phyloP scores from a whole-genome alignment of 2,888 invertebrate species.

The Meiosimyza platycephala region DNA sequence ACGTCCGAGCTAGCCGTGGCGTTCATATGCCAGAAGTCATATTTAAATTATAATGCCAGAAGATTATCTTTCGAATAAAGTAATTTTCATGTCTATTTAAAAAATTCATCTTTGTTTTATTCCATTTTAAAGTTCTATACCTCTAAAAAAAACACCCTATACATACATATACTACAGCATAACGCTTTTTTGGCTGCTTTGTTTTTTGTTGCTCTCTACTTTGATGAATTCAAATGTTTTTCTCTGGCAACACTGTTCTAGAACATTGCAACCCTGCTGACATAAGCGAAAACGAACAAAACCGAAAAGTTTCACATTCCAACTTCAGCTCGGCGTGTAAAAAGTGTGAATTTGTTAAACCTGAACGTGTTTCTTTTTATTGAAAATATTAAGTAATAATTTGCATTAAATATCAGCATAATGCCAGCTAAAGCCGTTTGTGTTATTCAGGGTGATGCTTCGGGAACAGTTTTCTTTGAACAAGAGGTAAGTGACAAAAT shows the following conservation, averaged over 20 bases:
- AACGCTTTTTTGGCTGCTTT: no score
- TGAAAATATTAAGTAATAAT: not conserved
- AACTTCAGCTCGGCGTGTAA: constrained; percentile 3
- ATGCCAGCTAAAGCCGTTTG: constrained; percentile 85
- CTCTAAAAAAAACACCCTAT: no score
- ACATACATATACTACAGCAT: no score
- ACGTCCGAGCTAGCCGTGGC: no score
- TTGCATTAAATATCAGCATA: constrained; percentile 44
- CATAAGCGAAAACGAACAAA: not conserved
- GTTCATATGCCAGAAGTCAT: no score
- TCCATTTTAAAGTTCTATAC: no score
- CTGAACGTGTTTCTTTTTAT: not conserved
- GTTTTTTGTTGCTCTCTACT: no score
- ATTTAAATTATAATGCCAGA: no score
- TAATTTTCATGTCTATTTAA: no score
- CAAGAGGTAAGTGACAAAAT: constrained; percentile 73
- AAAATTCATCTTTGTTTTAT: no score
- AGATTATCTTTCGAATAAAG: no score
- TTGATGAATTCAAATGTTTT: no score
- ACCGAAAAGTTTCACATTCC: constrained; percentile 20
- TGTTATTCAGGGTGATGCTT: constrained; percentile 86
- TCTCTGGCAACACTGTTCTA: not conserved
- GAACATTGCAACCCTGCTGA: constrained; percentile 11
- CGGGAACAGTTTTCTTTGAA: constrained; percentile 83
- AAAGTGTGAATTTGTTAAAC: not conserved